phyloP scores from a whole-genome alignment of 2,888 invertebrate genomes.

The Himalopsyche anomala region DNA sequence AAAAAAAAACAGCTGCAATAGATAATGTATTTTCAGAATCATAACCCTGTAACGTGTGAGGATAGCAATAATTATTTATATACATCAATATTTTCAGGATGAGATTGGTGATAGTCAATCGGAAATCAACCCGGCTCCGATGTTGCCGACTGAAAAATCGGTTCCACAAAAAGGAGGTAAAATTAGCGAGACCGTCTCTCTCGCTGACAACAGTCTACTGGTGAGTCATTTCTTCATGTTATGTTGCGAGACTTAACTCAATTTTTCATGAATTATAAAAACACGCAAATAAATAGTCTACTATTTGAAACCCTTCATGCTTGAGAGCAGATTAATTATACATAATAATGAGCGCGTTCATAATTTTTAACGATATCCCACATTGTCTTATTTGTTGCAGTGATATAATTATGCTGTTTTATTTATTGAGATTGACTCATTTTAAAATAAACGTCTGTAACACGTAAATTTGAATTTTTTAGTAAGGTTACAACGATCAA shows the following conservation, averaged over 20 bases:
- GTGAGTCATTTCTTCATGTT: conserved; percentile 68
- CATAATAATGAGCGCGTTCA: too few species aligned
- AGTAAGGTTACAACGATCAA: too few species aligned
- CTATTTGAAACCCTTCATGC: too few species aligned
- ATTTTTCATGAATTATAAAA: neutral
- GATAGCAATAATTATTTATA: neutral
- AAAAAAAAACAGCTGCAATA: too few species aligned
- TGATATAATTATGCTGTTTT: too few species aligned
- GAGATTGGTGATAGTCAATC: conserved; percentile 55
- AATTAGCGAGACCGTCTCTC: conserved; percentile 75
- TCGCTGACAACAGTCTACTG: conserved; percentile 82
- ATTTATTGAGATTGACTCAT: neutral
- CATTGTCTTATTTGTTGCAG: too few species aligned
- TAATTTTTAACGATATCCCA: too few species aligned
- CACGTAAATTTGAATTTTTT: too few species aligned
- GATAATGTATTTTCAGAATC: neutral
- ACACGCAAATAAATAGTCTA: neutral
- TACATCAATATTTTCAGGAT: conserved; percentile 55
- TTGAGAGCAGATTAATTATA: too few species aligned
- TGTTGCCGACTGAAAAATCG: conserved; percentile 46
- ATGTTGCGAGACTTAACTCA: neutral
- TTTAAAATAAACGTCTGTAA: too few species aligned
- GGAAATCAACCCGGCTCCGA: conserved; percentile 39
- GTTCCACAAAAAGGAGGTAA: conserved; percentile 71
- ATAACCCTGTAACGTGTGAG: too few species aligned